Conservation (phyloP, 35 echinoderm and acorn worm species). For the Lytechinus variegatus region DNA sequence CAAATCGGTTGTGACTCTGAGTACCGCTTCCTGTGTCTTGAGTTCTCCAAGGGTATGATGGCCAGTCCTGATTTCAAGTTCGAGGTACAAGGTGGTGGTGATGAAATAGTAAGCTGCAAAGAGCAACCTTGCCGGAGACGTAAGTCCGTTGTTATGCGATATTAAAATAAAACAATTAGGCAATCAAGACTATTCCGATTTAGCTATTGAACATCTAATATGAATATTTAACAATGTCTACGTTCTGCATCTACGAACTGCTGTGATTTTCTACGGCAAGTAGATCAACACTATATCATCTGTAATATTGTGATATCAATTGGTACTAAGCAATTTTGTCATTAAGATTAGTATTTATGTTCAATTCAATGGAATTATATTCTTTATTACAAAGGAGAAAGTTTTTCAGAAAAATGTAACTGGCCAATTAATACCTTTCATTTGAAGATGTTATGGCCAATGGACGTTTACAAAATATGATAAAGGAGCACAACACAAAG, state of each 20-base stretch:
- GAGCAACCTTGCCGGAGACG: constrained; percentile 84
- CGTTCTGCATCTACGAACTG: background rate
- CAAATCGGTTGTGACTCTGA: constrained; percentile 78
- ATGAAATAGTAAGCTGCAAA: constrained; percentile 66
- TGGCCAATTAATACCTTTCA: no score
- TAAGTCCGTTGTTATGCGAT: constrained; percentile 46
- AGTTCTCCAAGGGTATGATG: constrained; percentile 74
- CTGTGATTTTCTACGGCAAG: no score
- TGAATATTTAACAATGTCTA: background rate
- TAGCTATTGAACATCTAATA: background rate
- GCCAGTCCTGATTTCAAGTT: constrained; percentile 83
- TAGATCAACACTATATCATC: no score
- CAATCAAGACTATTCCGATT: background rate
- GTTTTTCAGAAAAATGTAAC: no score
- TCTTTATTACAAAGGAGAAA: no score
- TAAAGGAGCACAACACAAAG: no score
- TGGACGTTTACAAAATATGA: no score
- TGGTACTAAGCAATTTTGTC: no score
- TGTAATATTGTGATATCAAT: no score
- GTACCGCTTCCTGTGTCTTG: constrained; percentile 79
- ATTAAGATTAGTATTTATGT: no score
- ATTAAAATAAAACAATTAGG: background rate
- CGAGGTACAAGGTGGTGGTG: constrained; percentile 67
- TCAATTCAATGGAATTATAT: no score
- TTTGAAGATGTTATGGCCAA: no score